Base-by-base conservation (phyloP, 1,140 invertebrate genomes). In the Hetaerina americana region DNA sequence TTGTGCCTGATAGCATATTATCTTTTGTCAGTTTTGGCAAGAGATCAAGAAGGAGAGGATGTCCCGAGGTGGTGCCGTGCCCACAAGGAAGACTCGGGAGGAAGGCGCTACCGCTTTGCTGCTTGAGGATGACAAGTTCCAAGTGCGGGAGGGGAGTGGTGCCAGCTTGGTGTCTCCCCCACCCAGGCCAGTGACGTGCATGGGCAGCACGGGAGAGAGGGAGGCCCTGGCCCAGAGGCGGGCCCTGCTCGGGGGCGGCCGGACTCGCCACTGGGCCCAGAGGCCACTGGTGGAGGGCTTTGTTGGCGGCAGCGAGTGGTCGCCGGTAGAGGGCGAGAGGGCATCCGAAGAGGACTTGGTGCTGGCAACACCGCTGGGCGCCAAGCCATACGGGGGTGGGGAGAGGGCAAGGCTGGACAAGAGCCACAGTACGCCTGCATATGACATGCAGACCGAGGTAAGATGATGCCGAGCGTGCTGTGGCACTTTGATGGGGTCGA, bases 391-490 rank as follows among this genome's bases (percentile, higher is more conserved):
- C 25, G 15, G 26, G 25, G 29, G 40, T 77, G 81, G 77, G 74
- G 80, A 76, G 73, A 83, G 84, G 57, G 88, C 82, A 57, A 84
- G 83, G 74, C 79, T 92, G 57, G 90, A 92, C 80, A 91, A 92
- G 79, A 90, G 88, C 76, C 85, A 89, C 77, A 92, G 89, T 73
- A 90, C 89, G 5, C 90, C 90, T 0, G 88, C 88, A 0, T 91
- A 91, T 79, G 89, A 92, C 79, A 83, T 87, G 75, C 40, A 57
- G 40, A 12, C 40, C 2, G 40, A 57, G 40, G 40, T 57, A 57
- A 12, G 22, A 57, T n/a, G 15, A 57, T 18, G 15, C 22, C 40
- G 15, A 12, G 15, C 40, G 15, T 57, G 40, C 15, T 57, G 15
- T 57, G 15, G 15, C 22, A 18, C 22, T n/a, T 18, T n/a, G 40